A percentile compares a stretch with the other conserved stretches of the same genome.
phyloP scores from a whole-genome alignment of 2,888 invertebrate species.

The Abrostola triplasia region DNA sequence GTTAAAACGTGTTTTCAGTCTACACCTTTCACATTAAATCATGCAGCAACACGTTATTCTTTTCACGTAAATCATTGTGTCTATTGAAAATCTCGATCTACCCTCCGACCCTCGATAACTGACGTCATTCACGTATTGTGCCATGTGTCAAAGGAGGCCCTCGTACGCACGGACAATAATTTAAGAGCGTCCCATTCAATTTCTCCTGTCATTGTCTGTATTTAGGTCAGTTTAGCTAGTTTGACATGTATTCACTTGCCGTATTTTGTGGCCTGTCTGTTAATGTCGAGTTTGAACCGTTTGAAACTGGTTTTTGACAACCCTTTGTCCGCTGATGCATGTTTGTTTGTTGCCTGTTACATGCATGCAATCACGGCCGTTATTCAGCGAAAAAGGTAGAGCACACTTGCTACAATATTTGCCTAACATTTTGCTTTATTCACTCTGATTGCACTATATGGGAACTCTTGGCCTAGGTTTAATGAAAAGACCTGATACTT shows the following conservation, averaged over 20 bases:
- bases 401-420: too few species aligned
- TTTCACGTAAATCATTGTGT: constrained; percentile 63
- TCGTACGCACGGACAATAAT: constrained; percentile 66
- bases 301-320: constrained; percentile 39
- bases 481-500: too few species aligned
- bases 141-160: constrained; percentile 58
- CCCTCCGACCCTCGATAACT: constrained; percentile 63
- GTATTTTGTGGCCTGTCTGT: constrained; percentile 52
- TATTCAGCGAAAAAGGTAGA: too few species aligned
- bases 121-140: constrained; percentile 68
- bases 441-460: too few species aligned
- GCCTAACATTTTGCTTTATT: too few species aligned
- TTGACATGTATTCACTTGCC: constrained; percentile 57
- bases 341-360: not conserved
- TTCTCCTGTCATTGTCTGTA: constrained; percentile 61
- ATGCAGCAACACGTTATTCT: constrained; percentile 25
- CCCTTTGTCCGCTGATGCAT: constrained; percentile 22
- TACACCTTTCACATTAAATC: constrained; percentile 4
- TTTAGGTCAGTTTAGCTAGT: constrained; percentile 62
- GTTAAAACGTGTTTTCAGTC: not conserved
- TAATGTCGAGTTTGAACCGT: constrained; percentile 19
- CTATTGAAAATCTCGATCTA: constrained; percentile 62
- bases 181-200: constrained; percentile 69
- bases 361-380: too few species aligned
- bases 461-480: too few species aligned